These are phyloP conservation scores for Tyto alba DNA, from an alignment of 2,113 vertebrate genomes.

Conservation along the genomic window DNA sequence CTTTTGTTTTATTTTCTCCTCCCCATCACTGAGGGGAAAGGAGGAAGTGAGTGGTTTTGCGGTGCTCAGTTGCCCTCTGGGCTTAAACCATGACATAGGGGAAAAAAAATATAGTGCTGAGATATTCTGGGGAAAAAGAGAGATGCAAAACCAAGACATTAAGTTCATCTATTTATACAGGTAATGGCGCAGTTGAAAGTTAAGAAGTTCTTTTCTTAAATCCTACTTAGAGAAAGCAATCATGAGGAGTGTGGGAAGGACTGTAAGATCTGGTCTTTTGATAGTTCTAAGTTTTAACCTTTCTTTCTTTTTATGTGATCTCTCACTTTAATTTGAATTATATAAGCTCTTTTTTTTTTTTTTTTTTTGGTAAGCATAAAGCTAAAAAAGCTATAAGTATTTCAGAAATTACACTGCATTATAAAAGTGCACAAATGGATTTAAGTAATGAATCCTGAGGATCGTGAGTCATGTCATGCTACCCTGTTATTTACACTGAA, in stretches of 20 bases:
- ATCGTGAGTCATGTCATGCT: neutral
- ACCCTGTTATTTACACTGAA: slow-evolving; percentile 11
- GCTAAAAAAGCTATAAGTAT: neutral
- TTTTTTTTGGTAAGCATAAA: neutral
- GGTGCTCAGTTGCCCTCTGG: too few species aligned
- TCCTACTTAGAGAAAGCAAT: neutral
- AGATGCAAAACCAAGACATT: neutral
- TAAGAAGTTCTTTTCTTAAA: neutral
- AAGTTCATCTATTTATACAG: neutral
- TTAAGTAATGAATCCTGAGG: neutral
- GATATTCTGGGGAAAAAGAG: accelerated
- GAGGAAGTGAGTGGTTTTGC: too few species aligned
- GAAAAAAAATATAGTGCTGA: neutral
- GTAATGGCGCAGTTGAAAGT: neutral
- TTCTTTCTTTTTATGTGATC: neutral
- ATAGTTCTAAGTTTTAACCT: neutral
- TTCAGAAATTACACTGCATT: neutral
- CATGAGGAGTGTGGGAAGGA: neutral
- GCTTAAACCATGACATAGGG: too few species aligned
- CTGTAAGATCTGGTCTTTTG: neutral
- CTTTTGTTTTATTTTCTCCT: too few species aligned
- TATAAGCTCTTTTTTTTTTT: neutral
- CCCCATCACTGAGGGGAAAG: too few species aligned
- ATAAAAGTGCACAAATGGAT: neutral
- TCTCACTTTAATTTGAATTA: neutral